phyloP scores from a whole-genome alignment of 2,113 vertebrate genomes.

The Campylorhamphus procurvoides region DNA sequence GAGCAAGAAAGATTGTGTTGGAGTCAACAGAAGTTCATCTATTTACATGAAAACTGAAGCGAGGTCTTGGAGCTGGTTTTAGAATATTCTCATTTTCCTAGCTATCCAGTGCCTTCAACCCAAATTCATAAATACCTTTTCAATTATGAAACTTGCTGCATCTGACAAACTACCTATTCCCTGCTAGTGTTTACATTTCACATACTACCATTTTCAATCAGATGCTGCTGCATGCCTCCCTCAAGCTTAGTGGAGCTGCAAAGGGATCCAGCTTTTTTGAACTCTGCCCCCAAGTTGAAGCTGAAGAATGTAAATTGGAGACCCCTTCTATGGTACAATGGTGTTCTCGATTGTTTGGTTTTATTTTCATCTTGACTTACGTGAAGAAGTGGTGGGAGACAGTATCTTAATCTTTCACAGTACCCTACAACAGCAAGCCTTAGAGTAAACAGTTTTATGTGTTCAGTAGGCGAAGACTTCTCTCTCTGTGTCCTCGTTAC shows the following conservation, averaged over 20 bases:
- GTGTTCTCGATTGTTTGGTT: background rate
- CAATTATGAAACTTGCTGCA: background rate
- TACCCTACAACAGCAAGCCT: background rate
- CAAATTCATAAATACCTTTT: background rate
- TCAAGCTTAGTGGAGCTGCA: background rate
- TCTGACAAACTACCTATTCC: background rate
- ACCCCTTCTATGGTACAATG: background rate
- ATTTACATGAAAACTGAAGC: background rate
- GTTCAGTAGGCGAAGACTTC: background rate
- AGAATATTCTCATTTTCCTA: conserved; percentile 11
- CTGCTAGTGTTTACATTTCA: background rate
- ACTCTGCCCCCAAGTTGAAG: background rate
- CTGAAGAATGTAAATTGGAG: background rate
- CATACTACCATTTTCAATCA: background rate
- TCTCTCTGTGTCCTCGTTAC: background rate
- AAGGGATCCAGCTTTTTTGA: background rate
- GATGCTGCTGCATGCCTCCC: background rate
- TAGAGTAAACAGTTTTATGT: background rate
- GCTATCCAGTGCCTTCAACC: background rate
- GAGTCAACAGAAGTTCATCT: conserved; percentile 40
- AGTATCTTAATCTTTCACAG: background rate
- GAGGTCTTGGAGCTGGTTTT: background rate
- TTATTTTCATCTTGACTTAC: background rate
- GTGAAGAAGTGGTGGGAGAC: background rate
- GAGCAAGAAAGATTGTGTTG: background rate